A percentile compares a stretch with the other conserved stretches of the same genome.
These are phyloP conservation scores for Ianthella basta DNA, from an alignment of 37 sponge, comb jelly and placozoan genomes.

Conservation along the genomic window DNA sequence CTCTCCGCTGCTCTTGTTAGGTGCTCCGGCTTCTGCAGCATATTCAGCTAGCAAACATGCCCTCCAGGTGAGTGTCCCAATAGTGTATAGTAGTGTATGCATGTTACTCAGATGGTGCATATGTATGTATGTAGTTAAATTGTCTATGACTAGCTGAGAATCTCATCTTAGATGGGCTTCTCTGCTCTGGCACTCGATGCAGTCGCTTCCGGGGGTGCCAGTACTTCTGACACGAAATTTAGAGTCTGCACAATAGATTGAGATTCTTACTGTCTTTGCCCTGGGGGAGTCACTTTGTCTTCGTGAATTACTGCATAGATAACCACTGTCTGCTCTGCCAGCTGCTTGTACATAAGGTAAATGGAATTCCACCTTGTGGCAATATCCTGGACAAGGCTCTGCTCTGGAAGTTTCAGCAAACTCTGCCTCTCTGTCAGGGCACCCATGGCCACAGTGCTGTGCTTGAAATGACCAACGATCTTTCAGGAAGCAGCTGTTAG, in stretches of 20 bases:
- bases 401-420: constrained; percentile 24
- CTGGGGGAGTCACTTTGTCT: no score
- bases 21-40: constrained; percentile 77
- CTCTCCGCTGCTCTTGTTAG: constrained; percentile 24
- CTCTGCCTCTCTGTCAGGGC: constrained; percentile 38
- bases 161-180: no score
- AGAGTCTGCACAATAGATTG: no score
- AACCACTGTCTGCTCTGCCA: constrained; percentile 11
- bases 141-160: no score
- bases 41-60: constrained; percentile 94
- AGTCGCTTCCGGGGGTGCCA: no score
- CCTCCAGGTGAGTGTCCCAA: constrained; percentile 55
- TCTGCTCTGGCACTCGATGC: no score
- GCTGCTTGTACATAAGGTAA: constrained; percentile 27
- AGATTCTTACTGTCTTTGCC: no score
- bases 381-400: constrained; percentile 40
- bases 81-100: neutral
- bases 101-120: no score
- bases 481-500: constrained; percentile 19
- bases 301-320: constrained; percentile 45
- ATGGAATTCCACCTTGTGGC: constrained; percentile 46
- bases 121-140: no score
- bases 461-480: constrained; percentile 46
- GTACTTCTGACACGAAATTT: no score
- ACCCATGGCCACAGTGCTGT: constrained; percentile 36